phyloP scores from a whole-genome alignment of 53 echinoderm and acorn worm genomes.

The Holothuria leucospilota region DNA sequence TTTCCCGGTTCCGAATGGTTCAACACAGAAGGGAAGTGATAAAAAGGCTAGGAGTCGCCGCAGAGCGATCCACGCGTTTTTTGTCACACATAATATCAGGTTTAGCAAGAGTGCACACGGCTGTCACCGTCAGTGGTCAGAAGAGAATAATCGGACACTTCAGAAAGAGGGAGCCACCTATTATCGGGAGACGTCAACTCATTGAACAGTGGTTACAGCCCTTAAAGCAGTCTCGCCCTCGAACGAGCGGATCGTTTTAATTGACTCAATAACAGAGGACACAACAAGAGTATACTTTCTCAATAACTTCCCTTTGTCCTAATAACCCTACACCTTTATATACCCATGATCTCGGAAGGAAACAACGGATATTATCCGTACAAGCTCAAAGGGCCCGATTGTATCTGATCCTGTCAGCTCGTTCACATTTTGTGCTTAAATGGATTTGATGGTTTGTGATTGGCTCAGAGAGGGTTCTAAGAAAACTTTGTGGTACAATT shows the following conservation, averaged over 20 bases:
- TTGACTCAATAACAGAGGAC: conserved; percentile 47
- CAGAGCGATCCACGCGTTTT: no score
- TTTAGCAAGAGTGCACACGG: no score
- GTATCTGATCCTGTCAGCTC: conserved; percentile 1
- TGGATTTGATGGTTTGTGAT: conserved; percentile 44
- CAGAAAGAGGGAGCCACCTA: no score
- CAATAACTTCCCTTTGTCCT: conserved; percentile 55
- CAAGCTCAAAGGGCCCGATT: conserved; percentile 29
- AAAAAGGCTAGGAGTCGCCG: conserved; percentile 2
- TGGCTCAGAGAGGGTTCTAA: neutral
- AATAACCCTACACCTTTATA: conserved; percentile 58
- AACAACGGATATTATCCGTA: conserved; percentile 15
- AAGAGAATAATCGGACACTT: no score
- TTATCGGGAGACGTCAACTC: no score
- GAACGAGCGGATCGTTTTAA: conserved; percentile 17
- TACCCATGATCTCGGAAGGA: conserved; percentile 42
- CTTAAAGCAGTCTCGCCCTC: no score
- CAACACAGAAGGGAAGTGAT: conserved; percentile 10
- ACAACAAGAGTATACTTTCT: conserved; percentile 14
- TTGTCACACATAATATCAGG: no score
- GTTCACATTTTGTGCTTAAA: conserved; percentile 38
- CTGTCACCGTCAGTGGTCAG: no score
- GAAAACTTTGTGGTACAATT: conserved; percentile 23
- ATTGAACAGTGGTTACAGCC: no score
- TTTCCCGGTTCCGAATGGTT: conserved; percentile 1